Evolutionary conservation across 2,888 invertebrate species (phyloP).

Genomic region (Tridacna gigas): DNA sequence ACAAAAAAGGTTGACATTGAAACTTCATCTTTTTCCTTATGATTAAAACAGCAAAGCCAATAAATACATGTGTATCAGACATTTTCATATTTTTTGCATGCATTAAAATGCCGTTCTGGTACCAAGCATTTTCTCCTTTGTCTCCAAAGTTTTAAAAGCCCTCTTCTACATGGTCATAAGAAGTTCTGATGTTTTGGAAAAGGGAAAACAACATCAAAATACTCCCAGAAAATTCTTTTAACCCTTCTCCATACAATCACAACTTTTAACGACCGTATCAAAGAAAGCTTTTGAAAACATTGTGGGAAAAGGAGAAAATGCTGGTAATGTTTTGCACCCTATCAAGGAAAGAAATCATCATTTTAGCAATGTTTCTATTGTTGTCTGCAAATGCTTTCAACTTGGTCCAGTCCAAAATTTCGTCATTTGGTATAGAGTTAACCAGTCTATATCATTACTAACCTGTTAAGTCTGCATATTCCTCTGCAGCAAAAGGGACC

Average conservation of each 20-base stretch:
- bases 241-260: not conserved
- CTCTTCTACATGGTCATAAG: no score
- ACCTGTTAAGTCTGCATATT: slow-evolving; percentile 96
- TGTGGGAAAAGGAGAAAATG: not conserved
- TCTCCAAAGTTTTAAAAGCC: no score
- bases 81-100: no score
- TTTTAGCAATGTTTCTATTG: not conserved
- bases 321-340: not conserved
- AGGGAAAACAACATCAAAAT: not conserved
- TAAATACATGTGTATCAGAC: no score
- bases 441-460: not conserved
- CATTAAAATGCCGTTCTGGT: no score
- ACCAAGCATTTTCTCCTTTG: no score
- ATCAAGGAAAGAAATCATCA: not conserved
- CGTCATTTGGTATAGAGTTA: not conserved
- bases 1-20: no score
- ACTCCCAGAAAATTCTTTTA: not conserved
- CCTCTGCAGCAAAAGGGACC: slow-evolving; percentile 98
- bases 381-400: not conserved
- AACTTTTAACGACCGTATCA: not conserved
- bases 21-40: no score
- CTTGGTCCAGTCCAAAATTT: not conserved
- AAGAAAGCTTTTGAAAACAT: not conserved
- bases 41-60: no score
- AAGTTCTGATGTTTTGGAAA: not conserved